phyloP scores from a whole-genome alignment of 1,140 invertebrate genomes.

The Sipha flava region DNA sequence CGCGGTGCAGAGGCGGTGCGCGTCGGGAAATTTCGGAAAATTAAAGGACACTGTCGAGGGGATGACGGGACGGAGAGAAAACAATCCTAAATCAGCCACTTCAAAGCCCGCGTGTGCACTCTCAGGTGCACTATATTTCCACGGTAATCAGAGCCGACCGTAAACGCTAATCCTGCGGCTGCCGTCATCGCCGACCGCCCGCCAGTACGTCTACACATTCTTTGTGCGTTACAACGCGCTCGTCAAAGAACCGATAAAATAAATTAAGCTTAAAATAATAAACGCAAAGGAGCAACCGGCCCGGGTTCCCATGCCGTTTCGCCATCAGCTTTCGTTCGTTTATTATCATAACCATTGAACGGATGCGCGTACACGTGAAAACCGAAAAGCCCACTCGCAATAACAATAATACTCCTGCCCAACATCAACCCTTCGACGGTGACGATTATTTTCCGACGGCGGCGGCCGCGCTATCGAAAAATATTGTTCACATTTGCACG shows the following conservation, averaged over 20 bases:
- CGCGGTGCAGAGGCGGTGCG: neutral
- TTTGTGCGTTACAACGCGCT: neutral
- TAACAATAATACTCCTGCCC: neutral
- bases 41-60: neutral
- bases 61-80: neutral
- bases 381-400: neutral
- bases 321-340: neutral
- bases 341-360: slow-evolving; percentile 2
- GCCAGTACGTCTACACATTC: too few species aligned
- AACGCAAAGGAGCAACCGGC: slow-evolving; percentile 20
- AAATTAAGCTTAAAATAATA: slow-evolving; percentile 32
- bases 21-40: neutral
- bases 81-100: neutral
- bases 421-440: neutral
- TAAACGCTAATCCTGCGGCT: slow-evolving; percentile 18
- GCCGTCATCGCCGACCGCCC: neutral
- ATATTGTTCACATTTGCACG: too few species aligned
- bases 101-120: neutral
- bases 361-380: neutral
- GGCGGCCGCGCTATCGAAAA: too few species aligned
- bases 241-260: slow-evolving; percentile 19
- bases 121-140: slow-evolving; percentile 3
- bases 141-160: slow-evolving; percentile 28
- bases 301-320: neutral
- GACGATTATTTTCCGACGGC: neutral